These are phyloP conservation scores for Typhlomys cinereus DNA, from an alignment of 2,113 vertebrate genomes.

Conservation along the genomic window DNA sequence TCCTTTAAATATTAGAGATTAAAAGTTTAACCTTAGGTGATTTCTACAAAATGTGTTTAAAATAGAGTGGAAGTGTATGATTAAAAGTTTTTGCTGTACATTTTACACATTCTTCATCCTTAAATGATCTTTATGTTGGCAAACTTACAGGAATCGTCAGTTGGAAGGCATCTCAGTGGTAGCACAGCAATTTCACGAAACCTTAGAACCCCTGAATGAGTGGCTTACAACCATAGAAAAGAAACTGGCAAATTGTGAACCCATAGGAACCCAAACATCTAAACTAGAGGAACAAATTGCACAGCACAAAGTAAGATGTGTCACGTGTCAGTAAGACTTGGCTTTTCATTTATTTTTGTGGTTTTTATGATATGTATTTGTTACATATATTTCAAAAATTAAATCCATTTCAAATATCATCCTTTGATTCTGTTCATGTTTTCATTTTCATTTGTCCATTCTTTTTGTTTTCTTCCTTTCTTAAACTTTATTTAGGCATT, in stretches of 20 bases:
- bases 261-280: slow-evolving; percentile 93
- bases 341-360: slow-evolving; percentile 14
- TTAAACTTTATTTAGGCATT: slow-evolving; percentile 88
- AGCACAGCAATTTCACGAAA: slow-evolving; percentile 96
- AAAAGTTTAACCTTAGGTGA: neutral
- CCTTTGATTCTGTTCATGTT: slow-evolving; percentile 77
- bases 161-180: slow-evolving; percentile 95
- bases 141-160: slow-evolving; percentile 90
- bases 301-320: slow-evolving; percentile 93
- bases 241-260: slow-evolving; percentile 92
- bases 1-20: neutral
- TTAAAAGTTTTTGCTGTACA: neutral
- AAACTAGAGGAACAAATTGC: slow-evolving; percentile 95
- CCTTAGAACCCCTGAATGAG: slow-evolving; percentile 93
- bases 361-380: slow-evolving; percentile 44
- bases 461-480: slow-evolving; percentile 73
- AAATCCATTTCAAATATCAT: slow-evolving; percentile 57
- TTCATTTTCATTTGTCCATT: slow-evolving; percentile 81
- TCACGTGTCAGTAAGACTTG: neutral
- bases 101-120: slow-evolving; percentile 48
- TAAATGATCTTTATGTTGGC: slow-evolving; percentile 73
- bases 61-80: neutral
- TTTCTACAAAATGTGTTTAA: neutral
- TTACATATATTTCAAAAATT: neutral
- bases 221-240: slow-evolving; percentile 94